Conservation (phyloP, 2,888 invertebrate species). For the Acanthosepion pharaonis region DNA sequence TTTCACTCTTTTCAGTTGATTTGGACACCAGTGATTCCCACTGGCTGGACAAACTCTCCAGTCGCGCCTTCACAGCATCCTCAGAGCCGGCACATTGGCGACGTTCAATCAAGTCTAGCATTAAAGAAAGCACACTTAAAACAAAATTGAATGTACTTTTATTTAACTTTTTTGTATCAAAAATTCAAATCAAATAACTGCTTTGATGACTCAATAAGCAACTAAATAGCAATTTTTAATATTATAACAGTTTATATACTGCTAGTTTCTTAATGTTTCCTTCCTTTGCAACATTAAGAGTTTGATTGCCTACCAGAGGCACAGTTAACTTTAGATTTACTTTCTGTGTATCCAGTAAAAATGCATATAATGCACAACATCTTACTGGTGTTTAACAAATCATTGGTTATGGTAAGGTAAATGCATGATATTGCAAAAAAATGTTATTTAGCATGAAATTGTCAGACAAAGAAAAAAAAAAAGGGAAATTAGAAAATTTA, state of each 20-base stretch:
- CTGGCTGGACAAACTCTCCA: slow-evolving; percentile 88
- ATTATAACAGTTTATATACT: too few species aligned
- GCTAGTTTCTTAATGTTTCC: too few species aligned
- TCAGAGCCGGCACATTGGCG: slow-evolving; percentile 98
- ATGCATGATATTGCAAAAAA: background rate
- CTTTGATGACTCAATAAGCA: background rate
- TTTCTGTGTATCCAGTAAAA: too few species aligned
- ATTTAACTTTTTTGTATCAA: background rate
- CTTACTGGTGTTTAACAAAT: background rate
- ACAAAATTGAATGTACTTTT: background rate
- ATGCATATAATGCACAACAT: background rate
- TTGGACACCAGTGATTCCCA: slow-evolving; percentile 99
- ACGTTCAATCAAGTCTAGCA: slow-evolving; percentile 83
- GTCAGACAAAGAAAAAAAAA: too few species aligned
- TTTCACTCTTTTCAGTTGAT: slow-evolving; percentile 97
- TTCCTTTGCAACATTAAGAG: background rate
- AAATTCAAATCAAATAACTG: background rate
- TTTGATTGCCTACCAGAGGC: background rate
- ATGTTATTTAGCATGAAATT: background rate
- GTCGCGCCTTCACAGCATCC: slow-evolving; percentile 88
- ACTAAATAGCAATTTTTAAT: too few species aligned
- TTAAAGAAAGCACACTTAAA: background rate
- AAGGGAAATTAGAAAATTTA: too few species aligned
- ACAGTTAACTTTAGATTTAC: background rate
- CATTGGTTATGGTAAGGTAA: background rate